phyloP scores from a whole-genome alignment of 2,113 vertebrate genomes.

The Paralichthys olivaceus region DNA sequence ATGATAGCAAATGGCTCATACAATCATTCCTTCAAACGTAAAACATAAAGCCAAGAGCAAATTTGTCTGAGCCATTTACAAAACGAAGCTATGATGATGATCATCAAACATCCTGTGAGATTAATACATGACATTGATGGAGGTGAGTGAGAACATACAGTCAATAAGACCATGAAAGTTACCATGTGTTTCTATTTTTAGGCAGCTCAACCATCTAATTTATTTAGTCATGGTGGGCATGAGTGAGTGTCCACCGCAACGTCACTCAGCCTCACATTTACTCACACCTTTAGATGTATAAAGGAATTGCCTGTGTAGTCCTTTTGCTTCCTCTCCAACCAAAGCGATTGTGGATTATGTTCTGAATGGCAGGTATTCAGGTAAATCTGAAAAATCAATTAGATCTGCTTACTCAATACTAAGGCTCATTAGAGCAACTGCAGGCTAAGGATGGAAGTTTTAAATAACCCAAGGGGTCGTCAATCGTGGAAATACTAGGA shows the following conservation, averaged over 20 bases:
- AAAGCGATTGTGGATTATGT: not conserved
- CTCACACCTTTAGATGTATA: no score
- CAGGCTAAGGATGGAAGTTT: not conserved
- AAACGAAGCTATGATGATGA: not conserved
- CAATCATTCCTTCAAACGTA: not conserved
- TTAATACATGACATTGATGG: not conserved
- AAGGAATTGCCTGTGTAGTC: not conserved
- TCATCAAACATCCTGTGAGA: not conserved
- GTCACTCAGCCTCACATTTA: not conserved
- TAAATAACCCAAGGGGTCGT: not conserved
- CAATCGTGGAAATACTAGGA: not conserved
- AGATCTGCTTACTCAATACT: not conserved
- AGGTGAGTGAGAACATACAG: no score
- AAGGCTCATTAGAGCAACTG: not conserved
- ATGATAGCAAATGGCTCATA: not conserved
- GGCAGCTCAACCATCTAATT: not conserved
- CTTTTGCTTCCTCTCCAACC: not conserved
- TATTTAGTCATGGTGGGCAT: not conserved
- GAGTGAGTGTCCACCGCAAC: not conserved
- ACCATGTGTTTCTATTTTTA: not conserved
- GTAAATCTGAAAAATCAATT: constrained; percentile 36
- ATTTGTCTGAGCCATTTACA: not conserved
- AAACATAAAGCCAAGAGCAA: not conserved
- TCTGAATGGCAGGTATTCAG: constrained; percentile 4
- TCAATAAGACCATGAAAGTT: not conserved